Evolutionary conservation across 1,140 invertebrate genomes (phyloP), one percentile per base, ranked within the genome.

Genomic region (Aleiodes sp.): DNA sequence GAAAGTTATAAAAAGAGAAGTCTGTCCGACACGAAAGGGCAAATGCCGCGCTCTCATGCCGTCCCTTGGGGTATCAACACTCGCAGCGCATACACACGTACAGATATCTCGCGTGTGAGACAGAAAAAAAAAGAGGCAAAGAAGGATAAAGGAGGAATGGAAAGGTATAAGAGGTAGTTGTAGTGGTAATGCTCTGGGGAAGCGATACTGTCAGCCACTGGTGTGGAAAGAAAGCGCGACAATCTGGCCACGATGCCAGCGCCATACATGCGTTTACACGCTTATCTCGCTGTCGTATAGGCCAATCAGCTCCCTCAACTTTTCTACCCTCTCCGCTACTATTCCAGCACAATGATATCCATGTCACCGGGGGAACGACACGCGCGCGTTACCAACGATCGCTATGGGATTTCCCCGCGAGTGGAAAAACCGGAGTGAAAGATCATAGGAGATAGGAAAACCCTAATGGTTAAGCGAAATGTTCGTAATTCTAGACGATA

Each of bases 1-100:
- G 37, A 46, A 43, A 63, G n/a, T n/a, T n/a, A n/a, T n/a, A 63
- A 63, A 63, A 56, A 65, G 56, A 33, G 19, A 63, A 63, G 35
- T 16, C 6, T 31, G 28, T 31, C 12, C 56, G n/a, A 59, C 56
- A 59, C 28, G 56, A 59, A 59, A 31, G 56, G 56, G 56, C 28
- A 59, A 59, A 52, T 26, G 46, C 12, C 10, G 28, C 56, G 56
- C 28, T n/a, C n/a, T 28, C 56, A 59, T 59, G 56, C 56, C n/a
- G 31, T 59, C 56, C 56, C 56, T 59, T 3, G 28, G n/a, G 56
- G 56, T 14, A 59, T 59, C 26, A 52, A 52, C 46, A 59, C 24
- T 29, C 28, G 28, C 52, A 56, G 28, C n/a, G n/a, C n/a, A 12
- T 10, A 56, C 4, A 28, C 24, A 31, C n/a, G 29, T 14, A 59